Percentiles rank a stretch among this genome's conserved stretches.
Conservation (phyloP, 2,888 invertebrate species). For the Dryobotodes eremita region DNA sequence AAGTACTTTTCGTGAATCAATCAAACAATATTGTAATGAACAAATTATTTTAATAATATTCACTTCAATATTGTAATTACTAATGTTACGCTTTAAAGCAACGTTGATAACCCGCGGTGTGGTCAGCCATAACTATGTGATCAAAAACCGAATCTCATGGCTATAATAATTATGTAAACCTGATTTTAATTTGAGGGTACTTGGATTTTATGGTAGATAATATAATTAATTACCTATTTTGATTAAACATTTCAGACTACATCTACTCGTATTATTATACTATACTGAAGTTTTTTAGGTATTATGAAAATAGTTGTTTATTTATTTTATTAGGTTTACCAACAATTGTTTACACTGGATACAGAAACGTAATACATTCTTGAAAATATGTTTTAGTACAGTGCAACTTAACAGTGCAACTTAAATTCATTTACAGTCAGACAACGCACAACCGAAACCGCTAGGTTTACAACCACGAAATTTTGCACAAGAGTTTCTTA, state of each 20-base stretch:
- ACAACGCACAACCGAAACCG: too few relatives aligned
- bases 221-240: background rate
- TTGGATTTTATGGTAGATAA: background rate
- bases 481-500: too few relatives aligned
- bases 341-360: too few relatives aligned
- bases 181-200: background rate
- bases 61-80: background rate
- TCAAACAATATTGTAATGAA: background rate
- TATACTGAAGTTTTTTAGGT: background rate
- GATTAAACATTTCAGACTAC: background rate
- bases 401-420: too few relatives aligned
- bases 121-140: background rate
- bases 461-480: too few relatives aligned
- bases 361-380: too few relatives aligned
- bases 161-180: background rate
- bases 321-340: background rate
- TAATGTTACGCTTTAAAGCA: background rate
- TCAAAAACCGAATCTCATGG: too few relatives aligned
- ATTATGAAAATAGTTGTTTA: background rate
- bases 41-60: background rate
- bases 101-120: background rate
- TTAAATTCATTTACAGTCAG: too few relatives aligned
- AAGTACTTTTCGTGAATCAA: background rate
- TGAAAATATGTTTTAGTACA: too few relatives aligned
- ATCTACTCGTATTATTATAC: background rate